Evolutionary conservation across 92 coral and sea anemone species (phyloP).

Genomic region (Epizoanthus fatuus): DNA sequence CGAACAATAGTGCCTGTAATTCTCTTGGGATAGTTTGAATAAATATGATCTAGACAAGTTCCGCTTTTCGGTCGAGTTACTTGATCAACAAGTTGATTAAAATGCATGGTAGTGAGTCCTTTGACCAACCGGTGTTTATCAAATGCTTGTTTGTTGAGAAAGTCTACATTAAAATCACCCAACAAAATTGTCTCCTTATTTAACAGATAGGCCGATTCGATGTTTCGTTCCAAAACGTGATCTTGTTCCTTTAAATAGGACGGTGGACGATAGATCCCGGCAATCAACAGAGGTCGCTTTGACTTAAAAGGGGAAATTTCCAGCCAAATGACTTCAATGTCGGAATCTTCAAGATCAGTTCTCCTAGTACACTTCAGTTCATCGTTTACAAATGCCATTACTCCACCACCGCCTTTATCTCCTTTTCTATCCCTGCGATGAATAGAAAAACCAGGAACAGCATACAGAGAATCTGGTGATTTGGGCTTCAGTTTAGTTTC

Average conservation of each 20-base stretch:
- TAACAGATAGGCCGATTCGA: conserved; percentile 55
- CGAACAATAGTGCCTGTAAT: conserved; percentile 35
- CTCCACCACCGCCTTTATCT: conserved; percentile 57
- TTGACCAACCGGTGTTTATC: conserved; percentile 63
- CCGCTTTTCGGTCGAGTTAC: conserved; percentile 66
- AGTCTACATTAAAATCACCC: conserved; percentile 69
- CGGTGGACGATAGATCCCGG: conserved; percentile 57
- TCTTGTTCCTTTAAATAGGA: conserved; percentile 45
- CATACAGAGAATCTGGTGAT: conserved; percentile 42
- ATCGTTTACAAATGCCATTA: conserved; percentile 57
- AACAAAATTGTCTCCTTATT: conserved; percentile 71
- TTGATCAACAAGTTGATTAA: conserved; percentile 65
- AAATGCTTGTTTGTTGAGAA: conserved; percentile 37
- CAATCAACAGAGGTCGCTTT: conserved; percentile 56
- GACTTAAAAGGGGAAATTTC: conserved; percentile 70
- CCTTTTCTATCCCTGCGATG: conserved; percentile 59
- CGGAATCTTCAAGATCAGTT: conserved; percentile 56
- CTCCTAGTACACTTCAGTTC: conserved; percentile 51
- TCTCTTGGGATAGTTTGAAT: conserved; percentile 65
- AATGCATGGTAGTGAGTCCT: conserved; percentile 70
- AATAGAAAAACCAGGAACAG: conserved; percentile 68
- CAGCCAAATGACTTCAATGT: conserved; percentile 61
- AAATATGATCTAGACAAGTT: conserved; percentile 73
- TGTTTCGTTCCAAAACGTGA: conserved; percentile 25
- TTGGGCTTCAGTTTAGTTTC: conserved; percentile 63